Percentiles rank a stretch among this genome's conserved stretches.
Conservation (phyloP, 2,797 vertebrate genomes). For the Xerus rutilus region DNA sequence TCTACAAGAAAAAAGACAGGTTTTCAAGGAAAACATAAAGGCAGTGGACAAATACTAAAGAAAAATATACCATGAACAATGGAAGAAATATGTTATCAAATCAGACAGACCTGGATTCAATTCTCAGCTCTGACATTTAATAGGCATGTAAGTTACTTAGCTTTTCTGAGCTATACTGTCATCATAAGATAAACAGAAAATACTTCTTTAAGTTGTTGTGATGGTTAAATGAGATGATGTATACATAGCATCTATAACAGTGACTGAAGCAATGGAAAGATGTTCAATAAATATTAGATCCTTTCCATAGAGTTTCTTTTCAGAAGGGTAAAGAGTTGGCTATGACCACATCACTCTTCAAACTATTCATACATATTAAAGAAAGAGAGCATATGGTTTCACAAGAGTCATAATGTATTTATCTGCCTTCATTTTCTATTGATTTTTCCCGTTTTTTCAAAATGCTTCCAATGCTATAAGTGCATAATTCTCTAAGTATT, state of each 20-base stretch:
- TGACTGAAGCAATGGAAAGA: not conserved
- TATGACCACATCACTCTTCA: not conserved
- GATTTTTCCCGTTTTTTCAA: not conserved
- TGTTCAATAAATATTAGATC: not conserved
- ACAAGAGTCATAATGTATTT: not conserved
- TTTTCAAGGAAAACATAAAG: slow-evolving; percentile 28
- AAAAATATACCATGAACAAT: not conserved
- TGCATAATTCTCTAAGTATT: not conserved
- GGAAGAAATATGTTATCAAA: not conserved
- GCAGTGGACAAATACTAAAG: not conserved
- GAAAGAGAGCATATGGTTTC: not conserved
- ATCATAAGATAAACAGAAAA: not conserved
- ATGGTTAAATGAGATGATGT: not conserved
- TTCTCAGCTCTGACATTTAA: not conserved
- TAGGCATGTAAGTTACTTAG: not conserved
- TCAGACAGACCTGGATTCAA: not conserved
- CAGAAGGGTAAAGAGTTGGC: not conserved
- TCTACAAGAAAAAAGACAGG: slow-evolving; percentile 87
- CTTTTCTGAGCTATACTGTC: not conserved
- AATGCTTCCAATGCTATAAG: not conserved
- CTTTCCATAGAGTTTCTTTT: not conserved
- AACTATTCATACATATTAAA: not conserved
- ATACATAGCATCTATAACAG: fast-evolving
- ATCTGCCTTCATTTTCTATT: not conserved
- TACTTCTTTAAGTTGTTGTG: too few relatives aligned